Evolutionary conservation across 2,888 invertebrate species (phyloP).

Genomic region (Spicauda simplicius): DNA sequence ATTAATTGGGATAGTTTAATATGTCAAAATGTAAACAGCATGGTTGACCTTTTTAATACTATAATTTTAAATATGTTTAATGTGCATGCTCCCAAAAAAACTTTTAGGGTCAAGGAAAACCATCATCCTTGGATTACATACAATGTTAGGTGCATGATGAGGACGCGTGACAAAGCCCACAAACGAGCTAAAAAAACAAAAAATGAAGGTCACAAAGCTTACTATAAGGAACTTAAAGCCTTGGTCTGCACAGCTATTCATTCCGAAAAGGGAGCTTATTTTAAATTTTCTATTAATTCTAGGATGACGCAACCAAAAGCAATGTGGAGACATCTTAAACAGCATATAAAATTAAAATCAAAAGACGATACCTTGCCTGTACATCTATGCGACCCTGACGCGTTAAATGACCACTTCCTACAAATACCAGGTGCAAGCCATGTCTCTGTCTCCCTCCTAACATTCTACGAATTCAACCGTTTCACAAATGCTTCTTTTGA

Average conservation of each 20-base stretch:
- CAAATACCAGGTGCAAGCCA: not conserved
- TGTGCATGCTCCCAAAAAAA: not conserved
- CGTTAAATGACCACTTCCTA: not conserved
- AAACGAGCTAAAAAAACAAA: not conserved
- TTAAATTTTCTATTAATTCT: not conserved
- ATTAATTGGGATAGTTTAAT: not conserved
- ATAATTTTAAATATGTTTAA: not conserved
- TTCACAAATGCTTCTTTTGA: not conserved
- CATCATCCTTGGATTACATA: not conserved
- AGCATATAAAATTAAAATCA: too few relatives aligned
- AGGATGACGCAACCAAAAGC: not conserved
- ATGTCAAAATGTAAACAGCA: constrained; percentile 1
- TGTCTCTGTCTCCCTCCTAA: not conserved
- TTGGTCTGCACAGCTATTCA: not conserved
- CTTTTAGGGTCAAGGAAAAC: not conserved
- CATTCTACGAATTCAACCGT: not conserved
- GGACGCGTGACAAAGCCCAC: not conserved
- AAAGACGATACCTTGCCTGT: not conserved
- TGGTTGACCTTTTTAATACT: too few relatives aligned
- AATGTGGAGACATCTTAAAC: constrained; percentile 6
- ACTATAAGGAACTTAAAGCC: not conserved
- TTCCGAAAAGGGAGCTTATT: not conserved
- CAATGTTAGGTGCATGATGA: constrained; percentile 1
- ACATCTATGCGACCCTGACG: not conserved
- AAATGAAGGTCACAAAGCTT: not conserved